A percentile compares a stretch with the other conserved stretches of the same genome.
Conservation (phyloP, 2,797 vertebrate genomes). For the Helarctos malayanus region DNA sequence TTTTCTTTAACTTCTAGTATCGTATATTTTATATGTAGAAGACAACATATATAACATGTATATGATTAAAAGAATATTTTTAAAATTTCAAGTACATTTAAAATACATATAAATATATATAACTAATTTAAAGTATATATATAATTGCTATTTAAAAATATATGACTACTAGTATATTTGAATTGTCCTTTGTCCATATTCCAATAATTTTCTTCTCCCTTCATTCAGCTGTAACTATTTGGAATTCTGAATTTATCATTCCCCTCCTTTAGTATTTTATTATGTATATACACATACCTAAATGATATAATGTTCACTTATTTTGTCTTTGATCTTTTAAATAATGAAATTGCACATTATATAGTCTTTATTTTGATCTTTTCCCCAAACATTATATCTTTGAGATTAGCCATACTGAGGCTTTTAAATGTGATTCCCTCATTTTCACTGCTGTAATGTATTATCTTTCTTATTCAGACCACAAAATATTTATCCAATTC, state of each 20-base stretch:
- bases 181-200: not conserved
- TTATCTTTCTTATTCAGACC: not conserved
- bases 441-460: not conserved
- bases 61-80: not conserved
- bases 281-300: not conserved
- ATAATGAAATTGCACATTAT: not conserved
- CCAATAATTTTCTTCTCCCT: not conserved
- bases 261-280: not conserved
- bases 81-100: not conserved
- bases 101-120: not conserved
- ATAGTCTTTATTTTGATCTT: not conserved
- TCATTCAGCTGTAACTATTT: not conserved
- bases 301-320: not conserved
- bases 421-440: not conserved
- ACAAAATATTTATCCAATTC: not conserved
- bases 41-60: not conserved
- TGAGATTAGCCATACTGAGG: not conserved
- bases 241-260: not conserved
- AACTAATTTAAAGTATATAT: not conserved
- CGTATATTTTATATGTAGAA: not conserved
- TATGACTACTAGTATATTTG: not conserved
- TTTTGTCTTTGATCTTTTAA: not conserved
- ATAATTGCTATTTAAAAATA: not conserved
- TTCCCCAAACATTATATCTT: not conserved
- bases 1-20: not conserved